phyloP scores from a whole-genome alignment of 1,140 invertebrate species.

The Atta colombica region DNA sequence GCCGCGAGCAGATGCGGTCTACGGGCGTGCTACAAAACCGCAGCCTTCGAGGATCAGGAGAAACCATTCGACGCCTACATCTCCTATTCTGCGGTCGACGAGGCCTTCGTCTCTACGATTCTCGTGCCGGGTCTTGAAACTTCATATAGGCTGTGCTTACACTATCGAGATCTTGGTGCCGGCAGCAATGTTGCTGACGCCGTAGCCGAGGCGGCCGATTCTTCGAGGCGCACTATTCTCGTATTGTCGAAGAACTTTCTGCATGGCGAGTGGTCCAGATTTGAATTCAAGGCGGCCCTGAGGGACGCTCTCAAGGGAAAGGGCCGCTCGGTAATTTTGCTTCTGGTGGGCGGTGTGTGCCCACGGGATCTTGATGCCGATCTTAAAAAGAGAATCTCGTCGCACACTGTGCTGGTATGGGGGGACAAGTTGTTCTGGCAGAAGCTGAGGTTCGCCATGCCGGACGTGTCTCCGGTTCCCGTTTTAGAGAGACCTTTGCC shows the following conservation, averaged over 20 bases:
- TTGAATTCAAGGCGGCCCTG: constrained; percentile 97
- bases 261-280: constrained; percentile 97
- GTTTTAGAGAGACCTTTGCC: constrained; percentile 88
- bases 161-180: constrained; percentile 94
- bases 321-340: constrained; percentile 93
- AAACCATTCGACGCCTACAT: constrained; percentile 96
- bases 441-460: constrained; percentile 96
- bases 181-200: constrained; percentile 93
- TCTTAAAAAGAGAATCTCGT: constrained; percentile 95
- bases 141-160: constrained; percentile 93
- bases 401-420: constrained; percentile 96
- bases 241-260: constrained; percentile 97
- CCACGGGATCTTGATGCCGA: constrained; percentile 95
- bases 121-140: constrained; percentile 93
- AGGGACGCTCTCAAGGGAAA: constrained; percentile 95
- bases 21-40: constrained; percentile 93
- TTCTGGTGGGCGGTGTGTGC: constrained; percentile 94
- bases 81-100: constrained; percentile 96
- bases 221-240: constrained; percentile 95
- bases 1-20: constrained; percentile 95
- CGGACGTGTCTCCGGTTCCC: constrained; percentile 88
- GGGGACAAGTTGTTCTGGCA: constrained; percentile 98
- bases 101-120: constrained; percentile 94
- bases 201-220: constrained; percentile 96
- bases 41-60: constrained; percentile 93